These are phyloP conservation scores for Microtus pennsylvanicus DNA, from an alignment of 2,113 vertebrate species.

Conservation along the genomic window DNA sequence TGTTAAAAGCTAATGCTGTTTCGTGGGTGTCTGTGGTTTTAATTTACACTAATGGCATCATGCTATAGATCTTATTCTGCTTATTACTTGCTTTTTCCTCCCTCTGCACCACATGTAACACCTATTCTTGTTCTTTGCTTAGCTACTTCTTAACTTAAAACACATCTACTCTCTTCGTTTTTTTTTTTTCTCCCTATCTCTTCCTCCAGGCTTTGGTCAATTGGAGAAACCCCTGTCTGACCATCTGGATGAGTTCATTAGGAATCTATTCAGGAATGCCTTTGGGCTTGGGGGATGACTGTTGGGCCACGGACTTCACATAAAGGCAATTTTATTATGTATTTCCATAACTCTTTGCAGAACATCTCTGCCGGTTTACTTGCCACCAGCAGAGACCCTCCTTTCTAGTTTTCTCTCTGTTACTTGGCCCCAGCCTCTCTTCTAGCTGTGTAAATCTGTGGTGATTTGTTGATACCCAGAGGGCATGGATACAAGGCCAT, in stretches of 20 bases:
- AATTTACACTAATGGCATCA: conserved; percentile 74
- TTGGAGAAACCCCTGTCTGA: not conserved
- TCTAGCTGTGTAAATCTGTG: not conserved
- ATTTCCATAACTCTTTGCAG: not conserved
- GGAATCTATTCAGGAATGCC: not conserved
- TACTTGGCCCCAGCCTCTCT: not conserved
- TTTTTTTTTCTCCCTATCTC: not conserved
- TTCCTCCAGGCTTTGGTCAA: not conserved
- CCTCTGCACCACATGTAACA: conserved; percentile 13
- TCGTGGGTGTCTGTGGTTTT: conserved; percentile 68
- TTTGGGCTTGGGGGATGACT: not conserved
- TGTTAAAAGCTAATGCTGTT: conserved; percentile 74
- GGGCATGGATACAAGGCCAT: not conserved
- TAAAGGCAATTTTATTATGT: not conserved
- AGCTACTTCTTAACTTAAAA: not conserved
- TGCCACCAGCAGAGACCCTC: not conserved
- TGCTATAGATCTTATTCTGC: conserved; percentile 74
- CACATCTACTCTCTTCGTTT: not conserved
- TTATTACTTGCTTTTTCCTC: not conserved
- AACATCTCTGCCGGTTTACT: not conserved
- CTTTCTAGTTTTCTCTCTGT: not conserved
- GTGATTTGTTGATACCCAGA: not conserved
- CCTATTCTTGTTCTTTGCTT: conserved; percentile 24
- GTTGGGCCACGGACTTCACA: not conserved
- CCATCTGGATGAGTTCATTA: not conserved